Evolutionary conservation across 2,888 invertebrate species (phyloP).

Genomic region (Acanthosepion pharaonis): DNA sequence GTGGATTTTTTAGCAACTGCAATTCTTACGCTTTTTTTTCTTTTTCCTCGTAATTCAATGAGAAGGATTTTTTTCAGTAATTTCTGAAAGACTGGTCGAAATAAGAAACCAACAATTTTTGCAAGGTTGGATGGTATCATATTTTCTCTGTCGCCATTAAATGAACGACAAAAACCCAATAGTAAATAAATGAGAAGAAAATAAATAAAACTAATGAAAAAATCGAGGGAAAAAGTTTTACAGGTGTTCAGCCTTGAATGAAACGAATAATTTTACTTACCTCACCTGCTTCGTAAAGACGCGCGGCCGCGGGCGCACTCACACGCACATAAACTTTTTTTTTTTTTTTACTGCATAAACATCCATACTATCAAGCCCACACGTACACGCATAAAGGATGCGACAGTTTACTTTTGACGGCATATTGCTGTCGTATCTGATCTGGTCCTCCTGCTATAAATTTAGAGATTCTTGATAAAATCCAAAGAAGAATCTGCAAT

Average conservation of each 20-base stretch:
- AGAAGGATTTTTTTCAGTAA: neutral
- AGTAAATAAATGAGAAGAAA: neutral
- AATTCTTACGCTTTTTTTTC: neutral
- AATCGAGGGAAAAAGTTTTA: neutral
- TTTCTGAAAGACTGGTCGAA: neutral
- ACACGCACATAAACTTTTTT: neutral
- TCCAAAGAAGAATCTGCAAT: too few species aligned
- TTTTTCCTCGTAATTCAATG: neutral
- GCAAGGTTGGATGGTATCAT: neutral
- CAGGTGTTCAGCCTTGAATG: neutral
- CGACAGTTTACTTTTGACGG: too few species aligned
- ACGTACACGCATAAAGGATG: too few species aligned
- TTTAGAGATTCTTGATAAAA: too few species aligned
- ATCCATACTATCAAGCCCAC: too few species aligned
- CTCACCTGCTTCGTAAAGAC: neutral
- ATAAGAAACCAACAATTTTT: constrained; percentile 6
- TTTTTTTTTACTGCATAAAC: neutral
- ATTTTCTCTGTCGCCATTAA: constrained; percentile 33
- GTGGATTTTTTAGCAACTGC: neutral
- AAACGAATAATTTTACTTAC: neutral
- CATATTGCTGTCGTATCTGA: too few species aligned
- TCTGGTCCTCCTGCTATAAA: too few species aligned
- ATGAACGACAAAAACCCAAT: neutral
- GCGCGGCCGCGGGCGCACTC: neutral
- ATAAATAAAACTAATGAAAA: neutral